Evolutionary conservation across 2,888 invertebrate species (phyloP), one percentile per base, ranked within the genome.

Genomic region (Drosophila tripunctata): DNA sequence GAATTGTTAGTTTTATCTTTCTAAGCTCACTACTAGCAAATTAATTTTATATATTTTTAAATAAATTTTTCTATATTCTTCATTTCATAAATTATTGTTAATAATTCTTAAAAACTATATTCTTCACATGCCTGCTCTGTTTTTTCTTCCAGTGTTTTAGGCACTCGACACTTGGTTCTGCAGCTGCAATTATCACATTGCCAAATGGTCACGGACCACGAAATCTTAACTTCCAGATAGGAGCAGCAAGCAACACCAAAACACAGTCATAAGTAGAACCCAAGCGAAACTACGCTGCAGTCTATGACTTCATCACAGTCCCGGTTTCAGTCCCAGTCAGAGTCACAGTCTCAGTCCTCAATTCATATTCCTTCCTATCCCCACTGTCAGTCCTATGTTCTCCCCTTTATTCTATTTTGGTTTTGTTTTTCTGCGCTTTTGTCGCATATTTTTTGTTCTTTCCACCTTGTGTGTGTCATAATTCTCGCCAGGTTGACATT

Each of bases 151-250:
- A 27, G 27, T 27, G 27, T 27, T 10, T 4, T 27, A 14, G 21
- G 30, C 8, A 52, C 24, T 12, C 27, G 30, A 30, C 51, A 43
- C 24, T 43, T 15, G 12, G 12, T 41, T 44, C 45, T 45, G 71
- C 71, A 68, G 71, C 68, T 72, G 82, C 87, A 87, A 87, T 87
- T 88, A 87, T 87, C 87, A 86, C 89, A 84, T 88, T 88, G 87
- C 87, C 89, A 81, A 87, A 88, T 88, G 88, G 89, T 87, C 87
- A 87, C 87, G 87, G 88, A 87, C 89, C 89, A 87, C 89, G 89
- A 88, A 88, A 87, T 88, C 89, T 88, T 60, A 76, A 79, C 69
- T 81, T 66, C 44, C 67, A 84, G 87, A 87, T 87, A 58, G 22
- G 41, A 82, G 66, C 10, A 57, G 51, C 41, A 12, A 82, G 66